phyloP scores from a whole-genome alignment of 2,888 invertebrate genomes.

The Poecilus cupreus region DNA sequence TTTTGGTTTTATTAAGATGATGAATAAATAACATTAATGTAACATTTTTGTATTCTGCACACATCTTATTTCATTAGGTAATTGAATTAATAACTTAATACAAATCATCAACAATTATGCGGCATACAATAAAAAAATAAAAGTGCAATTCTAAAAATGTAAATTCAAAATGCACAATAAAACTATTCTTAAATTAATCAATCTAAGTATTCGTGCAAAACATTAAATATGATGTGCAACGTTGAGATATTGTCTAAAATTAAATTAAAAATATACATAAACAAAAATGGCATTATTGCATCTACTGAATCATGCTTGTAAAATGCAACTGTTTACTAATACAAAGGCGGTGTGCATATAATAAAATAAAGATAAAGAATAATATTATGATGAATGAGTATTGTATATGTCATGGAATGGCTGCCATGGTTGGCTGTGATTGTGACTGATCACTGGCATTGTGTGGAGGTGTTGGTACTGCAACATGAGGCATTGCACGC shows the following conservation, averaged over 20 bases:
- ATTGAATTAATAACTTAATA: slow-evolving; percentile 25
- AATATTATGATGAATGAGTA: slow-evolving; percentile 26
- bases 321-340: slow-evolving; percentile 46
- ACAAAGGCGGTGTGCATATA: slow-evolving; percentile 31
- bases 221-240: slow-evolving; percentile 38
- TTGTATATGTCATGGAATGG: slow-evolving; percentile 28
- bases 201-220: slow-evolving; percentile 44
- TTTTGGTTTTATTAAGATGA: slow-evolving; percentile 27
- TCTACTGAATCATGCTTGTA: slow-evolving; percentile 35
- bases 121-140: slow-evolving; percentile 36
- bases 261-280: slow-evolving; percentile 38
- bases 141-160: neutral
- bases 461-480: slow-evolving; percentile 48
- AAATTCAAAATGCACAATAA: slow-evolving; percentile 35
- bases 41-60: slow-evolving; percentile 53
- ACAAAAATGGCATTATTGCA: slow-evolving; percentile 34
- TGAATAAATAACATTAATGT: slow-evolving; percentile 36
- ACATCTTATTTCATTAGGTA: slow-evolving; percentile 43
- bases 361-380: slow-evolving; percentile 14
- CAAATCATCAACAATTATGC: slow-evolving; percentile 27
- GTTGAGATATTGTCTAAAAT: slow-evolving; percentile 45
- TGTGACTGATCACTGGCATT: slow-evolving; percentile 37
- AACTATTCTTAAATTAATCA: slow-evolving; percentile 33
- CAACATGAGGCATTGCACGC: slow-evolving; percentile 68
- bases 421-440: slow-evolving; percentile 38